Percentiles rank a stretch among this genome's conserved stretches.
Evolutionary conservation across 1,140 invertebrate species (phyloP).

Genomic region (Saccostrea echinata): DNA sequence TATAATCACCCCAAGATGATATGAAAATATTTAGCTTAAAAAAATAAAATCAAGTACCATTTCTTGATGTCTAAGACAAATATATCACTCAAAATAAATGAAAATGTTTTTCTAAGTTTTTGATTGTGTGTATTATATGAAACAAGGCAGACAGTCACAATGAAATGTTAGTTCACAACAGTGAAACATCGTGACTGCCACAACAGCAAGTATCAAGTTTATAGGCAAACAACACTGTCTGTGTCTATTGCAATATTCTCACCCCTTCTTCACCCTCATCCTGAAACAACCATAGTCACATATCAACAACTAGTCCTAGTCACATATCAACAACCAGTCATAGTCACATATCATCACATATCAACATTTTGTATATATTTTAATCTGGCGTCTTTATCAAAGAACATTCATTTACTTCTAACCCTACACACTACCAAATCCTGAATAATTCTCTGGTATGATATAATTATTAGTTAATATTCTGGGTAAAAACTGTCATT

Average conservation of each 20-base stretch:
- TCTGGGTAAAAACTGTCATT: no score
- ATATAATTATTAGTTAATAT: no score
- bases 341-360: background rate
- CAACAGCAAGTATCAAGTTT: conserved; percentile 20
- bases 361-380: background rate
- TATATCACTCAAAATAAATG: no score
- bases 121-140: background rate
- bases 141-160: conserved; percentile 21
- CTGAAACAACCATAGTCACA: conserved; percentile 15
- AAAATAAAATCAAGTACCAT: no score
- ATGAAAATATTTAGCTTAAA: background rate
- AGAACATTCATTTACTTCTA: no score
- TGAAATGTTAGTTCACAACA: background rate
- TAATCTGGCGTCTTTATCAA: background rate
- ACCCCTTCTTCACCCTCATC: conserved; percentile 4
- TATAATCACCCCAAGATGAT: background rate
- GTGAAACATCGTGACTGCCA: background rate
- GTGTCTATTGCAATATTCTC: conserved; percentile 8
- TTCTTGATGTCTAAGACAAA: no score
- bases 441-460: no score
- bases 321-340: no score
- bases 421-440: no score
- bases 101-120: background rate
- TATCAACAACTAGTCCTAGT: no score
- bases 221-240: background rate